Evolutionary conservation across 2,888 invertebrate species (phyloP), one percentile per base, ranked within the genome.

Genomic region (Monopis laevigella): DNA sequence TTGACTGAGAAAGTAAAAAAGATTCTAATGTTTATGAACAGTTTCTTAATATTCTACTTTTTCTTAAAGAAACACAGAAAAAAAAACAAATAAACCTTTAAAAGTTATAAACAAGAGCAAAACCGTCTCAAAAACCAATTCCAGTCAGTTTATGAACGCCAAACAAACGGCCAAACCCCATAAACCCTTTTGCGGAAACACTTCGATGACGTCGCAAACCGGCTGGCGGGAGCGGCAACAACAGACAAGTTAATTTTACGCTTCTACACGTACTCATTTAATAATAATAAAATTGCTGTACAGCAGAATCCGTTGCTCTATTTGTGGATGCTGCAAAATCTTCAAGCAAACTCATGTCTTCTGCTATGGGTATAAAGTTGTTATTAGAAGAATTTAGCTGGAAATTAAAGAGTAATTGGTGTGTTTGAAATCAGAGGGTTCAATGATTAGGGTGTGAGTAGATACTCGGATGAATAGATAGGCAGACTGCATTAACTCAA

Each of bases 371-470:
- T 8, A n/a, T 14, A 27, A 27, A 39, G 14, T 13, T 14, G 11
- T 13, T 14, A 27, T 39, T 24, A 27, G 10, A n/a, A 14, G 16
- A 3, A 14, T 14, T 3, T 12, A 11, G 26, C 5, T 5, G 21
- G 2, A 6, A 39, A 11, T 2, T 10, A 26, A 14, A 14, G 12
- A 39, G 13, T 4, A 27, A 2, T n/a, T 13, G 10, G 16, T 46
- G 56, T 51, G 47, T 52, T 51, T 56, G 51, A 58, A 65, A 63
- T 61, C 60, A 56, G 63, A 68, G 69, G 73, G 71, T 62, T 54
- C 57, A 54, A 53, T 66, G 64, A 72, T 70, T 66, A 63, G 68
- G 65, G 69, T 65, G 67, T 69, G 62, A 70, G 67, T 62, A 66
- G n/a, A n/a, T n/a, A n/a, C n/a, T n/a, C n/a, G n/a, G n/a, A n/a